Evolutionary conservation across 2,888 invertebrate genomes (phyloP), one percentile per base, ranked within the genome.

Genomic region (Saturnia pavonia): DNA sequence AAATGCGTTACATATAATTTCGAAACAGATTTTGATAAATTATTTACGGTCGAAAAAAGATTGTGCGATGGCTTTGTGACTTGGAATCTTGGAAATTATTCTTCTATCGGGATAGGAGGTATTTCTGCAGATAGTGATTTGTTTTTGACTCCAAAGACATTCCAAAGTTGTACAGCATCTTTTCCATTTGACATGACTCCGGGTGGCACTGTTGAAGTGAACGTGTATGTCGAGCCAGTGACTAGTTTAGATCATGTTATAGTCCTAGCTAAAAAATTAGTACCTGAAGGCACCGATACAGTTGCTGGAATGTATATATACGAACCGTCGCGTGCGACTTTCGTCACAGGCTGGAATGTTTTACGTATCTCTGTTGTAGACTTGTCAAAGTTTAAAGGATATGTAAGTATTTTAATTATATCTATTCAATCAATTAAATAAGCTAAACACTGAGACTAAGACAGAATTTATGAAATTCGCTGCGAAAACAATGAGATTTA

Each of bases 61-160:
- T 57, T 82, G 11, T 88, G 87, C 72, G 71, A 71, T 40, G 78
- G 75, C 12, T 78, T 79, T 68, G 68, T 74, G 19, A 73, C 78
- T n/a, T 88, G 88, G 88, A 73, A 78, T 51, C 67, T 81, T 19
- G 78, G 77, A n/a, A 76, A 79, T 67, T 87, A 86, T 69, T 72
- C 80, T 0, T 76, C 78, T 7, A 69, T 80, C 7, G 72, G 69
- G 19, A 74, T 87, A 8, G 78, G 79, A 0, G 76, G 78, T 34
- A 81, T 81, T 7, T 72, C 82, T 70, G 72, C 74, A 12, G 69
- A 74, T 0, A 85, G 86, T 66, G 73, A 68, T 4, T 76, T 75
- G 14, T 87, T 82, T 63, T 81, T 86, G 70, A 57, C 80, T n/a
- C 87, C 86, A 4, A 78, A 77, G 57, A 71, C 76, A 34, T 60